Percentiles rank a stretch among this genome's conserved stretches.
These are phyloP conservation scores for Trichacis sp. DNA, from an alignment of 2,888 invertebrate genomes.

Conservation along the genomic window DNA sequence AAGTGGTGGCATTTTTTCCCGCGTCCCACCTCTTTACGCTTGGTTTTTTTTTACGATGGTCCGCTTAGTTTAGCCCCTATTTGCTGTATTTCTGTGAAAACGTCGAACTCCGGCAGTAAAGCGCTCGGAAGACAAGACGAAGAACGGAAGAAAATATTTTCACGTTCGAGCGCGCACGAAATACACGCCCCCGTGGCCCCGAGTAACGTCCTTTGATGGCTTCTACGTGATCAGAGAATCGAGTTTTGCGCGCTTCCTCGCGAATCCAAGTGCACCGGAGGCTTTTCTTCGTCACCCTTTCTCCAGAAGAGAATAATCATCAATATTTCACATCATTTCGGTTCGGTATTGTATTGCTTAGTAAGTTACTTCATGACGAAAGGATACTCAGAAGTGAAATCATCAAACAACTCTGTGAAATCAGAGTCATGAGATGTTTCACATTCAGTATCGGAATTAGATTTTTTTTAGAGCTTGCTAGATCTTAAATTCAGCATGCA, in stretches of 20 bases:
- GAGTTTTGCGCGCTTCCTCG: slow-evolving; percentile 22
- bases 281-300: slow-evolving; percentile 5
- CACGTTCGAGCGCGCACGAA: slow-evolving; percentile 31
- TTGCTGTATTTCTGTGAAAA: slow-evolving; percentile 19
- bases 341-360: no score
- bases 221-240: slow-evolving; percentile 38
- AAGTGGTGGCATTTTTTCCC: not conserved
- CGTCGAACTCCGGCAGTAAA: slow-evolving; percentile 22
- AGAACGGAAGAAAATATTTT: slow-evolving; percentile 31
- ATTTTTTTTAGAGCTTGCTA: no score
- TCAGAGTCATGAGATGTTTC: no score
- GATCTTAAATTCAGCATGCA: no score
- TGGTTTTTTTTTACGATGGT: slow-evolving; percentile 13
- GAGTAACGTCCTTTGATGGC: slow-evolving; percentile 29
- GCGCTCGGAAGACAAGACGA: slow-evolving; percentile 21
- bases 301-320: slow-evolving; percentile 1
- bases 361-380: no score
- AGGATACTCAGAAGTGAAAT: no score
- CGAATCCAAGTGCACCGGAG: slow-evolving; percentile 8
- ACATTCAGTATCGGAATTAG: no score
- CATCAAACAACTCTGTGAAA: no score
- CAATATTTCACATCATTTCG: no score
- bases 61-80: slow-evolving; percentile 13
- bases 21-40: slow-evolving; percentile 1
- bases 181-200: slow-evolving; percentile 27